Conservation (phyloP, 2,797 vertebrate genomes). For the Harpagifer antarcticus region DNA sequence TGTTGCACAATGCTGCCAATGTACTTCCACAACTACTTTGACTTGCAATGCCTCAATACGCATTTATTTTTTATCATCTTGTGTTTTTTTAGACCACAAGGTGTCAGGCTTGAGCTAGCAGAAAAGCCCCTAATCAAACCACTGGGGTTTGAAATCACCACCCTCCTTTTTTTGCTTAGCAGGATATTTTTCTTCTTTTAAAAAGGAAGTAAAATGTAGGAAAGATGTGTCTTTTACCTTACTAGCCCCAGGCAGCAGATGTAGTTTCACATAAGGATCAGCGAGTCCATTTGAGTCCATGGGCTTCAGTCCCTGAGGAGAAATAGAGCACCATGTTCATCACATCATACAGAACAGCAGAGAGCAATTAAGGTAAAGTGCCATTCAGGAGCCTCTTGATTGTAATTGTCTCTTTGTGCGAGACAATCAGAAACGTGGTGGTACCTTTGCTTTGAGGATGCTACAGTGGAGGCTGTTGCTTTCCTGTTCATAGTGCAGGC, state of each 20-base stretch:
- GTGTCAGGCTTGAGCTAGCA: slow-evolving; percentile 76
- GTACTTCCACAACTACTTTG: not conserved
- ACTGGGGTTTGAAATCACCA: slow-evolving; percentile 18
- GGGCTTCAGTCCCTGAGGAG: slow-evolving; percentile 92
- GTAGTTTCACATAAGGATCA: slow-evolving; percentile 96
- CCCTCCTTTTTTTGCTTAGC: not conserved
- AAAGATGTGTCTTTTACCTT: slow-evolving; percentile 85
- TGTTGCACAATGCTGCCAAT: not conserved
- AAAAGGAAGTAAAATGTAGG: slow-evolving; percentile 40
- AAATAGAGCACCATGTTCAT: slow-evolving; percentile 36
- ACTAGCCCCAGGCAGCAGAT: slow-evolving; percentile 96
- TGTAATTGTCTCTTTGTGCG: slow-evolving; percentile 57
- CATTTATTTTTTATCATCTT: not conserved
- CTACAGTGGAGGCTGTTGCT: slow-evolving; percentile 94
- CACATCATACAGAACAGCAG: slow-evolving; percentile 34
- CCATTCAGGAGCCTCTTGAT: slow-evolving; percentile 61
- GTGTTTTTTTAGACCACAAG: slow-evolving; percentile 62
- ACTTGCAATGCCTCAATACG: not conserved
- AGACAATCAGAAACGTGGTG: slow-evolving; percentile 28
- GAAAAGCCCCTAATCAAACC: slow-evolving; percentile 23
- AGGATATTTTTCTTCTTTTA: slow-evolving; percentile 37
- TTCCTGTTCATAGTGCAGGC: slow-evolving; percentile 92
- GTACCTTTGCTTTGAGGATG: slow-evolving; percentile 95
- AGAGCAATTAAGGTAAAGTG: slow-evolving; percentile 60
- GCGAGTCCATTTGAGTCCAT: slow-evolving; percentile 98